Percentiles rank a stretch among this genome's conserved stretches.
Evolutionary conservation across 2,888 invertebrate genomes (phyloP).

Genomic region (Melipona bicolor): DNA sequence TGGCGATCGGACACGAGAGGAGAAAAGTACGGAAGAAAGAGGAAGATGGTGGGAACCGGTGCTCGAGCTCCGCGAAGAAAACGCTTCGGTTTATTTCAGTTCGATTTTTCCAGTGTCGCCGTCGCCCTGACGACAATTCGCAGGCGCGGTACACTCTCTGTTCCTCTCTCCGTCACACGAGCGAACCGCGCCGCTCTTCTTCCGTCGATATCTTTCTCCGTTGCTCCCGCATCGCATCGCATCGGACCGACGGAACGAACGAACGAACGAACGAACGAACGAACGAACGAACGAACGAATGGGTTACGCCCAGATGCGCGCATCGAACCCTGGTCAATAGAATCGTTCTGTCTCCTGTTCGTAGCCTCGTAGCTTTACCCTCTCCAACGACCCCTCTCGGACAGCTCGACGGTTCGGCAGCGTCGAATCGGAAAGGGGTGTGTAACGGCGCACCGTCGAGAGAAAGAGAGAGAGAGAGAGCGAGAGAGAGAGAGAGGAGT

Average conservation of each 20-base stretch:
- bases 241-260: constrained; percentile 65
- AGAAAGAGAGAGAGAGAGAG: constrained; percentile 10
- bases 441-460: constrained; percentile 58
- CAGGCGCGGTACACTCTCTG: constrained; percentile 81
- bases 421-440: constrained; percentile 71
- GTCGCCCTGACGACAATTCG: constrained; percentile 84
- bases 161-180: constrained; percentile 38
- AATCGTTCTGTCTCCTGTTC: constrained; percentile 76
- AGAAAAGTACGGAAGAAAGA: constrained; percentile 48
- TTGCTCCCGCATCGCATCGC: constrained; percentile 41
- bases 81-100: constrained; percentile 83
- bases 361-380: constrained; percentile 58
- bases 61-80: constrained; percentile 77
- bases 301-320: constrained; percentile 85
- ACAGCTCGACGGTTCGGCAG: constrained; percentile 56
- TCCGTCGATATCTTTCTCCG: constrained; percentile 66
- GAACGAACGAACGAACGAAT: constrained; percentile 74
- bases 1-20: constrained; percentile 33
- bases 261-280: neutral
- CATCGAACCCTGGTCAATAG: constrained; percentile 84
- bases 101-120: constrained; percentile 84
- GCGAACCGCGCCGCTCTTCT: constrained; percentile 31
- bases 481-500: constrained; percentile 70
- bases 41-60: constrained; percentile 49
- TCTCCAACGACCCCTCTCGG: constrained; percentile 59